Evolutionary conservation across 1,140 invertebrate species (phyloP).

Genomic region (Cephus cinctus): DNA sequence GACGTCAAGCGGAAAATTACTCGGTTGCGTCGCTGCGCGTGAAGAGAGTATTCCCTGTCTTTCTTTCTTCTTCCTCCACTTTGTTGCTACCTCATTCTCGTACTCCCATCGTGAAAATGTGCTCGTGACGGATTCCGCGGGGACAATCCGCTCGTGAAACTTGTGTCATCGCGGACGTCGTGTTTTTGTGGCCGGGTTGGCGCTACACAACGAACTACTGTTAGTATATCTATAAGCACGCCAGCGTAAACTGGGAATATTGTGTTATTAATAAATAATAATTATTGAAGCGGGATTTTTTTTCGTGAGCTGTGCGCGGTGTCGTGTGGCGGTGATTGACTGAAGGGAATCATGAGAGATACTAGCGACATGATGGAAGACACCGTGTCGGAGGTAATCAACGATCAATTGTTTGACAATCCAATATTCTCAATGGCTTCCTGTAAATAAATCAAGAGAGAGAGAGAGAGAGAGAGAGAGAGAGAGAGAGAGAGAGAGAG

Average conservation of each 20-base stretch:
- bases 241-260: too few species aligned
- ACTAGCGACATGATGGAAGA: conserved; percentile 40
- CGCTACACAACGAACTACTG: neutral
- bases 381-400: conserved; percentile 34
- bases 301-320: too few species aligned
- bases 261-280: neutral
- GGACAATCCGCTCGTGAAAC: neutral
- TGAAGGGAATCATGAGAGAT: conserved; percentile 34
- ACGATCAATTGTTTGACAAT: too few species aligned
- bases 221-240: too few species aligned
- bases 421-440: too few species aligned
- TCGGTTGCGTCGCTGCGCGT: neutral
- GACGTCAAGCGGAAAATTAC: neutral
- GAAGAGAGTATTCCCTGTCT: too few species aligned
- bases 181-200: neutral
- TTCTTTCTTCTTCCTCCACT: neutral
- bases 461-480: too few species aligned
- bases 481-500: too few species aligned
- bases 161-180: neutral
- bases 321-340: conserved; percentile 39
- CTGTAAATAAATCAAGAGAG: too few species aligned
- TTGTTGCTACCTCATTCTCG: neutral
- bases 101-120: neutral
- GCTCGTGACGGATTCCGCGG: conserved; percentile 2
- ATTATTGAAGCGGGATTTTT: neutral